Evolutionary conservation across 2,113 vertebrate species (phyloP).

Genomic region (Labeo catla): DNA sequence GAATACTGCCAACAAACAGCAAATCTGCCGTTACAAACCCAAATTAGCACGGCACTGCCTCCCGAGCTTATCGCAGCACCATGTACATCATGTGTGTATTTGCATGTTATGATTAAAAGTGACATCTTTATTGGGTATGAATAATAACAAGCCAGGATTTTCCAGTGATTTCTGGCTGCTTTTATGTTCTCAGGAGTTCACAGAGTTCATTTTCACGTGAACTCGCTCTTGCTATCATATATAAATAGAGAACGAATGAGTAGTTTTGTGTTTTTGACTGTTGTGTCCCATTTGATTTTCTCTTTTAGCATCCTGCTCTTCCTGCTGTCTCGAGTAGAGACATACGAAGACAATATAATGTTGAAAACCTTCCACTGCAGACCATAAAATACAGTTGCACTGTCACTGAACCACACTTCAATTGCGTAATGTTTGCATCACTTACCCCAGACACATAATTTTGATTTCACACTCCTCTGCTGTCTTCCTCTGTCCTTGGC

Average conservation of each 20-base stretch:
- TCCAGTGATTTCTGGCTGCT: slow-evolving; percentile 42
- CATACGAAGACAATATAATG: slow-evolving; percentile 14
- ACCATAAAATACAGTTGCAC: slow-evolving; percentile 8
- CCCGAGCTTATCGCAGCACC: slow-evolving; percentile 52
- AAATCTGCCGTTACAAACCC: slow-evolving; percentile 59
- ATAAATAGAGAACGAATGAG: neutral
- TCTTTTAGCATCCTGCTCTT: neutral
- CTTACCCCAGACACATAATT: slow-evolving; percentile 4
- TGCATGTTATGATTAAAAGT: slow-evolving; percentile 51
- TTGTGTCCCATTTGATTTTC: slow-evolving; percentile 8
- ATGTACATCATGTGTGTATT: slow-evolving; percentile 43
- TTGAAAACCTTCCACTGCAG: slow-evolving; percentile 19
- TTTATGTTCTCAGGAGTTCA: slow-evolving; percentile 49
- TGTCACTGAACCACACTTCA: slow-evolving; percentile 25
- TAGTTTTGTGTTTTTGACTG: slow-evolving; percentile 29
- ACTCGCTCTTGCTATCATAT: neutral
- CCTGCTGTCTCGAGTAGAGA: neutral
- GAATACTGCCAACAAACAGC: slow-evolving; percentile 55
- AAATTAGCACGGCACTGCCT: slow-evolving; percentile 57
- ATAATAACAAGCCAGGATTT: slow-evolving; percentile 50
- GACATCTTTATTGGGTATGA: slow-evolving; percentile 64
- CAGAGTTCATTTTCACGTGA: slow-evolving; percentile 40
- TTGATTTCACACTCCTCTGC: slow-evolving; percentile 26
- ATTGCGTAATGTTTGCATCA: slow-evolving; percentile 34
- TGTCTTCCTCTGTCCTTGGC: slow-evolving; percentile 49